Evolutionary conservation across 2,113 vertebrate species (phyloP), one percentile per base, ranked within the genome.

Genomic region (Catharus bicknelli): DNA sequence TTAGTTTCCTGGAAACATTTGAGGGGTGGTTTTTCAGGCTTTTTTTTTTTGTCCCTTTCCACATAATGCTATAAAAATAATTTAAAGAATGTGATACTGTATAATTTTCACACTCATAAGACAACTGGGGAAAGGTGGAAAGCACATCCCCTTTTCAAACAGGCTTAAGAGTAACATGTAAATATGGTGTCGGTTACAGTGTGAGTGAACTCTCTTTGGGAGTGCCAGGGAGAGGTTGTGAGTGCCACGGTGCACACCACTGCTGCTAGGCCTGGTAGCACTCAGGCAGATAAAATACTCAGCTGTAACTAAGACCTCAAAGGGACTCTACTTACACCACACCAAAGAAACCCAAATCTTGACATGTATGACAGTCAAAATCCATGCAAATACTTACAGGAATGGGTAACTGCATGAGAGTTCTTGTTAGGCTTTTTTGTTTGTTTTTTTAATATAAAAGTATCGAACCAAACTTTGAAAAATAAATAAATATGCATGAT

Each of bases 111-210:
- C 51, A 73, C 91, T 64, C 32, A 5, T 69, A 85, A 79, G 76
- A 94, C 45, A 84, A 61, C 25, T 45, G 83, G 91, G 59, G 90
- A 94, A 91, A 88, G 69, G 69, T 62, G 48, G 88, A 76, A n/a
- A 54, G 57, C 61, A 79, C 53, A 72, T 75, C 57, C 51, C 29
- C 69, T 83, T 95, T 94, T 87, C 82, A 91, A 93, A 55, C 7
- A 51, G 51, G 55, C 48, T 77, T 48, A 61, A 83, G 78, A 86
- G 36, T 36, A 64, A 83, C 69, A 10, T 54, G 30, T 58, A 90
- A 95, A 92, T 43, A 75, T 1, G 42, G 72, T 48, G 80, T 81
- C 1, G 2, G 79, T 96, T 93, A 88, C 82, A 77, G 74, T 0
- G 1, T 10, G 63, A 80, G 38, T 3, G 5, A 82, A 78, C 38